Base-by-base conservation (phyloP, 2,113 vertebrate genomes). In the Dinomys branickii region DNA sequence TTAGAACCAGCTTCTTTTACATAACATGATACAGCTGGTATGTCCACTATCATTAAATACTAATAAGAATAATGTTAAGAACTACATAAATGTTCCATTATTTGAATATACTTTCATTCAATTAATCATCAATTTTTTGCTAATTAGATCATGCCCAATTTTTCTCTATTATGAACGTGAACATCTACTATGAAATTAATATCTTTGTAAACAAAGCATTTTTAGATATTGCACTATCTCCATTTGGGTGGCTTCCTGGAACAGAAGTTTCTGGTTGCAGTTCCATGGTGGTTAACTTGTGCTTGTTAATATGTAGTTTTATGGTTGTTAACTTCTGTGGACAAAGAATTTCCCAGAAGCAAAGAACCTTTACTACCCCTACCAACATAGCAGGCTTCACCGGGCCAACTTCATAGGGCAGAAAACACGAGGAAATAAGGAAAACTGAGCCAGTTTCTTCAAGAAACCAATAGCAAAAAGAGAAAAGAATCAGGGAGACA, bases 1-100 rank as follows among this genome's bases (percentile, higher is more conserved):
- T 90, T 83, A 80, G 22, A 86, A 84, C n/a, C 67, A 85, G 61
- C 41, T 91, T 97, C 92, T 96, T 91, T 86, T 50, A 91, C 41
- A 85, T 86, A 91, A 28, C 38, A 52, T n/a, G 75, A 33, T 20
- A 16, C 38, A 47, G 28, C 52, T 59, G 58, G 80, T 22, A 44
- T 81, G 93, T 95, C 20, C 19, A 3, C 38, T 44, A 50, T 30
- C 41, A 47, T 38, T 84, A 90, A 95, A 59, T 82, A 85, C 30
- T 47, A 89, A 59, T 52, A 94, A 93, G 56, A 52, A 69, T 89
- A 47, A 95, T 75, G 61, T 82, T 88, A 95, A 80, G 88, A 83
- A 52, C 33, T 61, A 22, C 30, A 17, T n/a, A 84, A 81, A 83
- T 50, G 61, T 75, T 83, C 58, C 58, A 44, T 94, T 91, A 91